Base-by-base conservation (phyloP, 2,113 vertebrate genomes). In the Crotalus horridus region DNA sequence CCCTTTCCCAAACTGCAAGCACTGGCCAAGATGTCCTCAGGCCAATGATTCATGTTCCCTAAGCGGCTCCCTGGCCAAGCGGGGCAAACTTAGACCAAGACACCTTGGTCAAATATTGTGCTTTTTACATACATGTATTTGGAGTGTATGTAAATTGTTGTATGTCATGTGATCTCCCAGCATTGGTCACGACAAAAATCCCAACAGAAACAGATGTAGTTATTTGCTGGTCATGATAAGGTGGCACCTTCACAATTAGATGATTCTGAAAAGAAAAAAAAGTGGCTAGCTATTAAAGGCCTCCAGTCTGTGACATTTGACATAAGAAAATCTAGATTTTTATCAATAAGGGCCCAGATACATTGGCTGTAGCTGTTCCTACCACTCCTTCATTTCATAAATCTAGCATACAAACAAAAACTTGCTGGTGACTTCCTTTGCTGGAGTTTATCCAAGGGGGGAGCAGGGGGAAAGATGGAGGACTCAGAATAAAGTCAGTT, bases 81-180 rank as follows among this genome's bases (percentile, higher is more conserved):
- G 3, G 0, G 20, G 88, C 90, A 92, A 26, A 2, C 6, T 39
- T 2, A 0, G 26, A 12, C 12, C 89, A 0, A 54, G 43, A 24
- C 29, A 1, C 46, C 46, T 46, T 46, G 46, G 46, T 46, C 0
- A 64, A 3, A 20, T 0, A 13, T 6, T 26, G 3, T 12, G 9
- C 21, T 81, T 92, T 56, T 93, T 13, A 97, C 98, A 91, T 96
- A 99, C 99, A 98, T 98, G 98, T 96, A 85, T 99, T 98, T 97
- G 99, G 99, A 98, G 98, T 99, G 97, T 99, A 99, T 1, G 99
- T 99, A 94, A 99, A 99, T 56, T 98, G 97, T 92, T 99, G 99
- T 94, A 99, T 97, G 39, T 99, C 99, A 74, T 99, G 99, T 43
- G 99, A 99, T 96, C 98, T 98, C 56, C 99, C 99, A 94, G 99